Conservation (phyloP, 2,797 vertebrate genomes). For the Harpagifer antarcticus region DNA sequence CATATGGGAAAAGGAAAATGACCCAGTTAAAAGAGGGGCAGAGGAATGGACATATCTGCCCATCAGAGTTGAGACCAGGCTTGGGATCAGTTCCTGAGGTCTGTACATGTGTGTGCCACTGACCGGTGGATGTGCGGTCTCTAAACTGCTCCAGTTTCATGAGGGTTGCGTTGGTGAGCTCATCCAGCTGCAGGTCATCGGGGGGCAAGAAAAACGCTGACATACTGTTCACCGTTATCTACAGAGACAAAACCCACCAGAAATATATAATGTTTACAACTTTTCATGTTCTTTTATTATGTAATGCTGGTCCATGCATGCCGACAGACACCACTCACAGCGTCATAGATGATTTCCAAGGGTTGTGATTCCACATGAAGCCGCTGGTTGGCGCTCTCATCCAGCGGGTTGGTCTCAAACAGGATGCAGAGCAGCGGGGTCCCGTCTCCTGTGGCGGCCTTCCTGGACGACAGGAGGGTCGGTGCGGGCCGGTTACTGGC, state of each 20-base stretch:
- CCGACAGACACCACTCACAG: constrained; percentile 87
- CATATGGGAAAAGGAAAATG: neutral
- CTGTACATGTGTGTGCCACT: constrained; percentile 31
- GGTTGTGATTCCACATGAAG: constrained; percentile 94
- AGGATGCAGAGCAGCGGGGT: constrained; percentile 89
- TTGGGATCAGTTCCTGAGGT: neutral
- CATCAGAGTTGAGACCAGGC: constrained; percentile 7
- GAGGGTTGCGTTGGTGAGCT: constrained; percentile 94
- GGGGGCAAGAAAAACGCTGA: constrained; percentile 94
- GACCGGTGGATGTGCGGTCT: constrained; percentile 96
- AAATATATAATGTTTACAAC: neutral
- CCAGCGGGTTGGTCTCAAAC: constrained; percentile 97
- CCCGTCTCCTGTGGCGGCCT: constrained; percentile 78
- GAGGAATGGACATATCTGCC: constrained; percentile 33
- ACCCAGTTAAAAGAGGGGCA: constrained; percentile 6
- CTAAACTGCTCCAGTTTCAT: constrained; percentile 98
- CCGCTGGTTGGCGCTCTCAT: constrained; percentile 90
- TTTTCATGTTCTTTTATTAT: neutral
- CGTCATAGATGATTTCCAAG: constrained; percentile 96
- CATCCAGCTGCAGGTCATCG: constrained; percentile 91
- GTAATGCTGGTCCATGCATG: constrained; percentile 42
- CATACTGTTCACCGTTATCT: constrained; percentile 95
- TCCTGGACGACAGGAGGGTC: constrained; percentile 90
- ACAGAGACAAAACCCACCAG: constrained; percentile 49
- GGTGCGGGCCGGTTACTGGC: constrained; percentile 83